Base-by-base conservation (phyloP, 2,797 vertebrate species). In the Neostethus bicornis region DNA sequence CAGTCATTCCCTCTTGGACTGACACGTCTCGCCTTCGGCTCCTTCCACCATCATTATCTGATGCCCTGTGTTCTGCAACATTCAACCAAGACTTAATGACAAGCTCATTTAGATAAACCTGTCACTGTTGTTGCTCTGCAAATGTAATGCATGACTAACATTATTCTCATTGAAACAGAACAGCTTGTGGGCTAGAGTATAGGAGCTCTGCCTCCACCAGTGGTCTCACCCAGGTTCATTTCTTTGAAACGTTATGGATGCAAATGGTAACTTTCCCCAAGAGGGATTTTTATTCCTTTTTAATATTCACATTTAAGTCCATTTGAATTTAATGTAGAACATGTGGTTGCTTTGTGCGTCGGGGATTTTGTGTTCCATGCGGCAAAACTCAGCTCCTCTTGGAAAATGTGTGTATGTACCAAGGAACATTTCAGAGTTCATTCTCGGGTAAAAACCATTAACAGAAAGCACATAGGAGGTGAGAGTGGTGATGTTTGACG, bases 1-100 rank as follows among this genome's bases (percentile, higher is more conserved):
- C 49, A 28, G 49, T 50, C 41, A 53, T 56, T 76, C 47, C 47
- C 0, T n/a, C n/a, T 39, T 32, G 54, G 77, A 72, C 51, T 57
- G 69, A 75, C 31, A 62, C 61, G 53, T 61, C 53, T 74, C 10
- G 70, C 85, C 75, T 47, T 52, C 3, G 50, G 80, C 75, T 61
- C 54, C 65, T 68, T 79, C 61, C 29, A 43, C 28, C 70, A 74
- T 89, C 75, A 85, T 89, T 85, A 88, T 59, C 47, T 25, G 45
- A 67, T 63, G 62, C 56, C 59, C 48, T 54, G 47, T 50, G 57
- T 67, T 70, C 44, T 65, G 23, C 45, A 47, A 66, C 66, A 23
- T 76, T 75, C 63, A 75, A 65, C 52, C 47, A 61, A 54, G 58
- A 54, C 42, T 38, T 77, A 79, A 77, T 34, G 51, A 59, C 57